phyloP scores from a whole-genome alignment of 37 sponge, comb jelly and placozoan genomes.

The Spongilla lacustris region DNA sequence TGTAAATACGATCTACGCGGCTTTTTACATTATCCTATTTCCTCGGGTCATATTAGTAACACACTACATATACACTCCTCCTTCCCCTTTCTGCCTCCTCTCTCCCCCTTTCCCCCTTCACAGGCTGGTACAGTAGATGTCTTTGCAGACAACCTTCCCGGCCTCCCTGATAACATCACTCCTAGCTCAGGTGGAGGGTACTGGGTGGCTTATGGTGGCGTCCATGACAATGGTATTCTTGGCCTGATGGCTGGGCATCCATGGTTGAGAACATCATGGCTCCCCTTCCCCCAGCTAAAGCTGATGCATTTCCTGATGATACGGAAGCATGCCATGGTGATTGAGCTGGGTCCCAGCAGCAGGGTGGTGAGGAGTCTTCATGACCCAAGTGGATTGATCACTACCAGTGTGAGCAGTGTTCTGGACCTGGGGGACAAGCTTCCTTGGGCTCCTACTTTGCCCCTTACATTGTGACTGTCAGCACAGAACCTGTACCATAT shows the following conservation, averaged over 20 bases:
- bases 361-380: constrained; percentile 29
- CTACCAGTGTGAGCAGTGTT: constrained; percentile 34
- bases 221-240: constrained; percentile 5
- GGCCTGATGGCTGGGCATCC: constrained; percentile 35
- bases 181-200: constrained; percentile 65
- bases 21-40: too few relatives aligned
- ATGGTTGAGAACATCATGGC: constrained; percentile 18
- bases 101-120: too few relatives aligned
- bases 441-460: constrained; percentile 36
- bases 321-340: constrained; percentile 44
- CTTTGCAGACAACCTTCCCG: constrained; percentile 76
- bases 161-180: constrained; percentile 84
- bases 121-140: constrained; percentile 70
- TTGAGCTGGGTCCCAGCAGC: constrained; percentile 31
- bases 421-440: constrained; percentile 48
- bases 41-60: too few relatives aligned
- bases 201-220: constrained; percentile 70
- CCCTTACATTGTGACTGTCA: constrained; percentile 8
- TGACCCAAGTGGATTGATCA: constrained; percentile 23
- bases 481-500: too few relatives aligned
- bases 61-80: too few relatives aligned
- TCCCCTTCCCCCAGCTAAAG: not conserved
- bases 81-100: too few relatives aligned
- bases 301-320: constrained; percentile 3
- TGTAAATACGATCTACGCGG: too few relatives aligned